These are phyloP conservation scores for Scopus umbretta DNA, from an alignment of 2,113 vertebrate genomes.

Conservation along the genomic window DNA sequence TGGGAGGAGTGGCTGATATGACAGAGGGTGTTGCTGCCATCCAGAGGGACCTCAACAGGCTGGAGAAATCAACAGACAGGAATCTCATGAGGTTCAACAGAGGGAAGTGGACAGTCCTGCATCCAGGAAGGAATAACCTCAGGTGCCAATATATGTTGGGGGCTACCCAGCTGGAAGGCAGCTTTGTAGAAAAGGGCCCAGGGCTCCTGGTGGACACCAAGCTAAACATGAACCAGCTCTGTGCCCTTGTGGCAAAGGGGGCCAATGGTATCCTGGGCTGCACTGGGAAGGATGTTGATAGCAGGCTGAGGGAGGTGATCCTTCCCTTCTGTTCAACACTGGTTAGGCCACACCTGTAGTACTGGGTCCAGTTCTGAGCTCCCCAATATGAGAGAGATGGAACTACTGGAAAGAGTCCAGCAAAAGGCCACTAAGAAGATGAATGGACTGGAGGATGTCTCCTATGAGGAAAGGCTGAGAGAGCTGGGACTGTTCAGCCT, in stretches of 20 bases:
- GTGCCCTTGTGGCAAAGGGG: not conserved
- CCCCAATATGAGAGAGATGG: not conserved
- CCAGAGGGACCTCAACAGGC: not conserved
- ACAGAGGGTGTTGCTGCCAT: not conserved
- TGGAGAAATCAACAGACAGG: not conserved
- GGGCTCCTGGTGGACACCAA: not conserved
- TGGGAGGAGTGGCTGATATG: not conserved
- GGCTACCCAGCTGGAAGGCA: not conserved
- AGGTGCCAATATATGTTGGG: not conserved
- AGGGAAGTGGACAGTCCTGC: not conserved
- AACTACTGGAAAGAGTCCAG: not conserved
- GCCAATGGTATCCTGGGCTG: not conserved
- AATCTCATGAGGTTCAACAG: not conserved
- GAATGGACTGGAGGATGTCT: too few relatives aligned
- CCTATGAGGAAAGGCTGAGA: not conserved
- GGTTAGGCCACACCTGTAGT: not conserved
- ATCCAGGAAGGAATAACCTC: not conserved
- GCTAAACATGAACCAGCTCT: not conserved
- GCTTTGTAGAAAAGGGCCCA: not conserved
- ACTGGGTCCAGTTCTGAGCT: not conserved
- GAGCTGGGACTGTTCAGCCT: not conserved
- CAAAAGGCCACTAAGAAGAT: not conserved
- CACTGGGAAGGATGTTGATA: not conserved
- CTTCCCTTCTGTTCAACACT: not conserved
- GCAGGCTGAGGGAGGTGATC: not conserved